These are phyloP conservation scores for Phytoseiulus persimilis DNA, from an alignment of 2,888 invertebrate genomes.

Conservation along the genomic window DNA sequence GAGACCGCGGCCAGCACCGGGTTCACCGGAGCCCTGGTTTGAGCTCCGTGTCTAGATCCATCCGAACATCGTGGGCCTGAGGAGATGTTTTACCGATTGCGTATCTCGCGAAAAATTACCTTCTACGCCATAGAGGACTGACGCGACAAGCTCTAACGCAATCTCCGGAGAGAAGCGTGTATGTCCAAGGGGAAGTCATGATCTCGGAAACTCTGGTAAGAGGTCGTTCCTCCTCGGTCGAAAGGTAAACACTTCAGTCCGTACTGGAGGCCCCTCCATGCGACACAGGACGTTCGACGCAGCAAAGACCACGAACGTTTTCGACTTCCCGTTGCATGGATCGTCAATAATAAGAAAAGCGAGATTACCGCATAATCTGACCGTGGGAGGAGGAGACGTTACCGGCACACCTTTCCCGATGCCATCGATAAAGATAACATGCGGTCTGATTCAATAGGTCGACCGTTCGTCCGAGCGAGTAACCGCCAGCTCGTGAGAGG, in stretches of 20 bases:
- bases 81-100: no score
- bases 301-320: not conserved
- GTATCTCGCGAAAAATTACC: no score
- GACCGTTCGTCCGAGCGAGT: not conserved
- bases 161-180: not conserved
- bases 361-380: not conserved
- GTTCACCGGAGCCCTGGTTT: no score
- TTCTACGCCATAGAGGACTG: no score
- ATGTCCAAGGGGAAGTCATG: not conserved
- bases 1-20: no score
- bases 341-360: not conserved
- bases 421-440: constrained; percentile 5
- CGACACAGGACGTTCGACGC: not conserved
- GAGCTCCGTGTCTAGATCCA: no score
- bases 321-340: not conserved
- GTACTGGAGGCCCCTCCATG: not conserved
- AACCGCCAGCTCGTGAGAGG: not conserved
- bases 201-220: not conserved
- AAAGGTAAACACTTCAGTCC: not conserved
- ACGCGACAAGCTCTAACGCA: no score
- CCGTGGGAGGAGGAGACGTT: not conserved
- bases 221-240: not conserved
- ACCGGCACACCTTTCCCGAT: not conserved
- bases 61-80: no score
- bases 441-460: not conserved